These are phyloP conservation scores for Psilopsiagon aurifrons DNA, from an alignment of 2,113 vertebrate genomes.

Conservation along the genomic window DNA sequence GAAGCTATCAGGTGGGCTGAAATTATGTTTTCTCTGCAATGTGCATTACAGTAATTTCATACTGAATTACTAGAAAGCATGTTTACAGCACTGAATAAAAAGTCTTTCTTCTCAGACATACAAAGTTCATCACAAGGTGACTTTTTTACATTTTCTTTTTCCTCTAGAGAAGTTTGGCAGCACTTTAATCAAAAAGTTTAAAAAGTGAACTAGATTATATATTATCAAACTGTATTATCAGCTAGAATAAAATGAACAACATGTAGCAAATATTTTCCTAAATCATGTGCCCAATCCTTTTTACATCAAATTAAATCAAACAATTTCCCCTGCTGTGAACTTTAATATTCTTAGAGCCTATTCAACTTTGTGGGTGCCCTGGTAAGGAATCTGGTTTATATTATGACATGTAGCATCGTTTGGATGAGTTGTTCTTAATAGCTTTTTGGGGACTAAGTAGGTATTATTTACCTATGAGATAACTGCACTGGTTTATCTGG, in stretches of 20 bases:
- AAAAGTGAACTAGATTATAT: not conserved
- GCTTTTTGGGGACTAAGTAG: not conserved
- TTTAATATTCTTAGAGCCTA: not conserved
- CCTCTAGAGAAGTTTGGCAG: not conserved
- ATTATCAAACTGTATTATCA: not conserved
- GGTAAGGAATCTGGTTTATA: not conserved
- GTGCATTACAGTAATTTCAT: not conserved
- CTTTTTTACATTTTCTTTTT: not conserved
- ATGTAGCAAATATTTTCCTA: not conserved
- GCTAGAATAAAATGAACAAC: not conserved
- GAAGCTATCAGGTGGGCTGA: not conserved
- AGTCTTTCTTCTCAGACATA: not conserved
- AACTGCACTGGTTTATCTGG: not conserved
- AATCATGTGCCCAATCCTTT: not conserved
- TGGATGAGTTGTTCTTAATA: not conserved
- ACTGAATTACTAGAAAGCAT: not conserved
- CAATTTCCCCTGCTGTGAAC: not conserved
- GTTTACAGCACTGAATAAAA: not conserved
- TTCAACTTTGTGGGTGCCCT: not conserved
- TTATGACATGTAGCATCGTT: not conserved
- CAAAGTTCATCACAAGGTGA: not conserved
- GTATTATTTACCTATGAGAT: not conserved
- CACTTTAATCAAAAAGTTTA: not conserved
- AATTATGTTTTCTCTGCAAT: not conserved
- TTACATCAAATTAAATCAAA: not conserved